Conservation (phyloP, 2,113 vertebrate genomes). For the Eolophus roseicapilla region DNA sequence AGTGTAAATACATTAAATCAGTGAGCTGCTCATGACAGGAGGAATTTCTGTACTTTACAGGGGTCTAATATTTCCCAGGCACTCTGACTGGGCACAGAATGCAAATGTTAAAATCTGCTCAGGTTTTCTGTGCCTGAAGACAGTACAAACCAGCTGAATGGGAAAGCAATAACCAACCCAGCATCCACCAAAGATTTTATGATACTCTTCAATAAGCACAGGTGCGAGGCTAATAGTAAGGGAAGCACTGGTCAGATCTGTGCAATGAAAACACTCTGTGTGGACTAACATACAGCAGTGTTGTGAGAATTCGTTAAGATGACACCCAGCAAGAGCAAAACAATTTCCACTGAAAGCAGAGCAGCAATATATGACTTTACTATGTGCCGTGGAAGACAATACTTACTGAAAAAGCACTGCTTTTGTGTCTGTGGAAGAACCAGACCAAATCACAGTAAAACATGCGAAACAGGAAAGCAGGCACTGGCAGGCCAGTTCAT, state of each 20-base stretch:
- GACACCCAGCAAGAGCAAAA: background rate
- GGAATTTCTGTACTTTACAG: background rate
- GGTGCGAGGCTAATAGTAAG: background rate
- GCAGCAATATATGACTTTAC: background rate
- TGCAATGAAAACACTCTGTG: background rate
- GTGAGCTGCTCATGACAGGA: background rate
- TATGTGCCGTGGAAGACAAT: background rate
- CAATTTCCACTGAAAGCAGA: background rate
- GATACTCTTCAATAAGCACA: background rate
- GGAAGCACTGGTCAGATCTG: background rate
- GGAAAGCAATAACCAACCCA: background rate
- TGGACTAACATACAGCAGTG: accelerated
- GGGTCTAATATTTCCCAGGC: background rate
- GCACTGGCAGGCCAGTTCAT: background rate
- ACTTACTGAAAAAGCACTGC: background rate
- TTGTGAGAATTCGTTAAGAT: background rate
- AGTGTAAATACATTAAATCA: background rate
- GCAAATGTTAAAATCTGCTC: background rate
- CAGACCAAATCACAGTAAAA: background rate
- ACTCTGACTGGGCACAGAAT: background rate
- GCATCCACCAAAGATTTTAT: background rate
- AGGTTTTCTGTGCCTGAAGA: background rate
- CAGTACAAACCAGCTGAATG: background rate
- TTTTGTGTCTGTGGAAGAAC: background rate
- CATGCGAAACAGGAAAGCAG: background rate